phyloP scores from a whole-genome alignment of 2,797 vertebrate genomes.

The Sorex maritimensis region DNA sequence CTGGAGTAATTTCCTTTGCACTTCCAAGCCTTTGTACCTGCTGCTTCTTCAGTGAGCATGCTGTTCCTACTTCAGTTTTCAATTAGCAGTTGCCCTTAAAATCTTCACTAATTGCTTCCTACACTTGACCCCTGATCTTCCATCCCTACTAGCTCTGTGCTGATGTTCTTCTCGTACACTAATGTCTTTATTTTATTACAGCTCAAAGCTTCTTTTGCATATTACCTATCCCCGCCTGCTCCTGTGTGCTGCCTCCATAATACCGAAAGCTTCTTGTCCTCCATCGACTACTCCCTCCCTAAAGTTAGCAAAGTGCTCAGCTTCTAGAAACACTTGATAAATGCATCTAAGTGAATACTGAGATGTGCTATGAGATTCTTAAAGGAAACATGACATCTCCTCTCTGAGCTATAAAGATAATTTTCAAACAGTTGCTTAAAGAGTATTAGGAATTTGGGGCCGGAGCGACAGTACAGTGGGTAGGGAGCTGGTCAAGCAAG shows the following conservation, averaged over 20 bases:
- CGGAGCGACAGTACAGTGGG: no score
- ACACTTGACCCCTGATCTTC: background rate
- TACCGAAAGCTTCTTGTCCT: background rate
- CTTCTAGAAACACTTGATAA: background rate
- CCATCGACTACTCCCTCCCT: background rate
- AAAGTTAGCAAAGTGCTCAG: background rate
- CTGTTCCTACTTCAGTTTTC: background rate
- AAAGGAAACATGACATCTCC: background rate
- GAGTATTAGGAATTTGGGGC: background rate
- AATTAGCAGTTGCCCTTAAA: background rate
- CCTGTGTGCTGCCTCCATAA: background rate
- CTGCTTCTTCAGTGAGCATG: background rate
- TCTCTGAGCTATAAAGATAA: background rate
- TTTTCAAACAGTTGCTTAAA: background rate
- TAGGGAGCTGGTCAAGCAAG: no score
- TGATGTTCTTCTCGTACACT: background rate
- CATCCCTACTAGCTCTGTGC: background rate
- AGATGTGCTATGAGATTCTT: background rate
- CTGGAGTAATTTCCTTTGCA: background rate
- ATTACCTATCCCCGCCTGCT: background rate
- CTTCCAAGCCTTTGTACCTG: background rate
- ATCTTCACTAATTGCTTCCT: background rate
- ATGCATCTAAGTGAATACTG: background rate
- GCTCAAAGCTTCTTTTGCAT: background rate
- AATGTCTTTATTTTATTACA: background rate